Conservation (phyloP, 2,113 vertebrate species). For the Genyomyrus donnyi region DNA sequence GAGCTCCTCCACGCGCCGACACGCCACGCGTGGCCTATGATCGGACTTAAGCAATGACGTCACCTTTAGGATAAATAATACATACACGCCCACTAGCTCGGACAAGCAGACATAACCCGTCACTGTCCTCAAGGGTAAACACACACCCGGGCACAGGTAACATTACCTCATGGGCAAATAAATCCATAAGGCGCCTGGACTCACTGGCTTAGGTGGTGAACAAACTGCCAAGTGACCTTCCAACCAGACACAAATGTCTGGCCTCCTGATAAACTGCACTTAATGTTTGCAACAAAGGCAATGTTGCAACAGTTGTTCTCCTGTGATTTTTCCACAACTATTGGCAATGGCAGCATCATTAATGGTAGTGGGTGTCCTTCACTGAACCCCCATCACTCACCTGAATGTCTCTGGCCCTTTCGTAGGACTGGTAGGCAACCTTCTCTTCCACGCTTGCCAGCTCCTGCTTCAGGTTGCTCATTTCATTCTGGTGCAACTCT, state of each 20-base stretch:
- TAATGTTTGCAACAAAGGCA: background rate
- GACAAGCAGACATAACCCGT: background rate
- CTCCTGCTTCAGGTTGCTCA: slow-evolving; percentile 97
- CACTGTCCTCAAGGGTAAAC: background rate
- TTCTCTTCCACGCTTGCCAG: slow-evolving; percentile 99
- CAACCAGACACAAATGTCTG: background rate
- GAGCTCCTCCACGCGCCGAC: too few relatives aligned
- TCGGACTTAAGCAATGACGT: background rate
- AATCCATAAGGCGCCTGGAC: background rate
- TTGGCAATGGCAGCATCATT: background rate
- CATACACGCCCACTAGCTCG: background rate
- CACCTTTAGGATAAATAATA: background rate
- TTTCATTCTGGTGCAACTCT: slow-evolving; percentile 95
- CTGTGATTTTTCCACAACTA: background rate
- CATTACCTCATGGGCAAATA: background rate
- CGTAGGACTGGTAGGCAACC: slow-evolving; percentile 96
- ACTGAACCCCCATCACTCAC: slow-evolving; percentile 45
- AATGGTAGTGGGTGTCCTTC: background rate
- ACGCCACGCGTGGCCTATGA: background rate
- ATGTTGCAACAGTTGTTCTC: background rate
- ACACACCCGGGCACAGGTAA: background rate
- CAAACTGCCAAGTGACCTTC: background rate
- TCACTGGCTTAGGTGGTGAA: background rate
- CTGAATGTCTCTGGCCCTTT: slow-evolving; percentile 95
- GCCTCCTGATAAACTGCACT: background rate